Conservation (phyloP, 2,888 invertebrate species). For the Tinea pellionella region DNA sequence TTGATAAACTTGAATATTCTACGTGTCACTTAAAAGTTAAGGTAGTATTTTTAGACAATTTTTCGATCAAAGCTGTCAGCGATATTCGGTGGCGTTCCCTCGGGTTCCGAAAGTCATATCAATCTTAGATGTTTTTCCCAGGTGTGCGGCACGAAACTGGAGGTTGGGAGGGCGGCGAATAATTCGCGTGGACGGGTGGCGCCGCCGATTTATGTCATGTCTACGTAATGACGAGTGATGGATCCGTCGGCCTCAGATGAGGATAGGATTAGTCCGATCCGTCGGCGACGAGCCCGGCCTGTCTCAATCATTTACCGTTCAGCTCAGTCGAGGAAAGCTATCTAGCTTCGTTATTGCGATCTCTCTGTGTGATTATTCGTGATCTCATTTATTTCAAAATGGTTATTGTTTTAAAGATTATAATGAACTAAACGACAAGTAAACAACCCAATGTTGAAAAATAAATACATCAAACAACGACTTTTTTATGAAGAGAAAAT, state of each 20-base stretch:
- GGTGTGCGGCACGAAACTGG: constrained; percentile 27
- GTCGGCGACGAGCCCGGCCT: not conserved
- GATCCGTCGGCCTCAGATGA: constrained; percentile 42
- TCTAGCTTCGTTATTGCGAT: not conserved
- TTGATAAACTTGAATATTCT: constrained; percentile 9
- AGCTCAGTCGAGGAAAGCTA: not conserved
- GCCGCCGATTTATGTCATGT: constrained; percentile 31
- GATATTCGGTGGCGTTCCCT: constrained; percentile 26
- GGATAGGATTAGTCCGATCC: constrained; percentile 47
- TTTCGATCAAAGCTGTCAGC: constrained; percentile 62
- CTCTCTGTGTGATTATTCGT: not conserved
- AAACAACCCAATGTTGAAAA: not conserved
- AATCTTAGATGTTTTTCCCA: constrained; percentile 45
- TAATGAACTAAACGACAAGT: not conserved
- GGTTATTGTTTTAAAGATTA: not conserved
- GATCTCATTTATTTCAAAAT: not conserved
- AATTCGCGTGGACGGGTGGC: constrained; percentile 22
- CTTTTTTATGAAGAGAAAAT: not conserved
- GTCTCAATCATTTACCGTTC: constrained; percentile 12
- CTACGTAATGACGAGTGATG: constrained; percentile 63
- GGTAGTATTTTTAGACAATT: constrained; percentile 52
- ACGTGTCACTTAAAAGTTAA: constrained; percentile 13
- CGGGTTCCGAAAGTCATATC: constrained; percentile 37
- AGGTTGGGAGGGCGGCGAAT: constrained; percentile 17
- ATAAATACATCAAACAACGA: not conserved